Base-by-base conservation (phyloP, 2,888 invertebrate species). In the Alcis repandata region DNA sequence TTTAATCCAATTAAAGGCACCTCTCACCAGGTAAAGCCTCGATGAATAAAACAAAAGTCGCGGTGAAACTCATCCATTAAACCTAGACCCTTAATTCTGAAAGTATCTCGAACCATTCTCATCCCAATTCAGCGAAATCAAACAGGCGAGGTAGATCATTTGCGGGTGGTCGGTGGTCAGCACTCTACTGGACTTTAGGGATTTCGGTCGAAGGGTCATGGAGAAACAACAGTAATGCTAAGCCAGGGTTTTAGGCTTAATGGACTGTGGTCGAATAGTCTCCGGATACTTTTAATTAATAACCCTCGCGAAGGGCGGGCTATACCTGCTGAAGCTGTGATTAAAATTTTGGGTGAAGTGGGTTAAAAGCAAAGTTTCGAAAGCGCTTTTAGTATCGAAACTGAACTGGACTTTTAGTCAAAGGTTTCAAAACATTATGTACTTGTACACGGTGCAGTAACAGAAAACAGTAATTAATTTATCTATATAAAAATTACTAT, bases 41-140 rank as follows among this genome's bases (percentile, higher is more conserved):
- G 74, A 82, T 90, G 90, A 90, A 92, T 91, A 90, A 91, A 87
- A 90, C 90, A 92, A 89, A 86, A 88, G 87, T 83, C 83, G 76
- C 72, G 75, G 73, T 78, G 74, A 72, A 68, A 62, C 67, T 56
- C 73, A 63, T 68, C 89, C 87, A 87, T 19, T 69, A 53, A 59
- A 40, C 20, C 8, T 15, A 67, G 86, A 82, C 53, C 86, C 66
- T 36, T 69, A 63, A 69, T 75, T 69, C 69, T 63, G 57, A 67
- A 65, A 58, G 43, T 57, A 57, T 40, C 22, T 62, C 66, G 27
- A 60, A 67, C 65, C 49, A 59, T 60, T 62, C n/a, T 45, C 32
- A 10, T 69, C 58, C 69, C 67, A 73, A 68, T 70, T 75, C 59
- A 41, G 49, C 59, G 15, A 57, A 20, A 36, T 6, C 17, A 59